A percentile compares a stretch with the other conserved stretches of the same genome.
Conservation (phyloP, 2,113 vertebrate species). For the Mirza zaza region DNA sequence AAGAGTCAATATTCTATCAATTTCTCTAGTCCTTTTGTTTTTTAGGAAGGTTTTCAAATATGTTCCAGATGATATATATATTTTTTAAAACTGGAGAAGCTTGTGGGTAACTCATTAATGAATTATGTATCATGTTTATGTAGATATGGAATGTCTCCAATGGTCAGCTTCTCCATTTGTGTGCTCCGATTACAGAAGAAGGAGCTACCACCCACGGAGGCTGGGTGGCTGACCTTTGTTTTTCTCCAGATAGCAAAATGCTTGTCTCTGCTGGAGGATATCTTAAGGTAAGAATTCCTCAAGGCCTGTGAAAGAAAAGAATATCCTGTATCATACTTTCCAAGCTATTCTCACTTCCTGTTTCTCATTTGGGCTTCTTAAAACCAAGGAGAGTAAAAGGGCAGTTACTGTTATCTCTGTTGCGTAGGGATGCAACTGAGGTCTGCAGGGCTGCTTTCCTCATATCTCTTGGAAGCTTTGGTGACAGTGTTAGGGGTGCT, state of each 20-base stretch:
- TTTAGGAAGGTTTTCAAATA: constrained; percentile 18
- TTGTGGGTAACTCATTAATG: neutral
- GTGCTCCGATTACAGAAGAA: constrained; percentile 86
- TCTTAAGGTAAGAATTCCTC: constrained; percentile 89
- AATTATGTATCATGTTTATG: neutral
- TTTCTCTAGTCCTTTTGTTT: neutral
- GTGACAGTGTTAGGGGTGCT: neutral
- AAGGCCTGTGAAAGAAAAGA: neutral
- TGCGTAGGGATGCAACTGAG: neutral
- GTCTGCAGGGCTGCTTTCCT: neutral
- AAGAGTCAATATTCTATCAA: neutral
- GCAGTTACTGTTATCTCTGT: neutral
- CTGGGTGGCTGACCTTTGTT: constrained; percentile 95
- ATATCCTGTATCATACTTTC: neutral
- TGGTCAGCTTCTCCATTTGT: constrained; percentile 89
- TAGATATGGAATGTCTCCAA: constrained; percentile 91
- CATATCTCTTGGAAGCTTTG: neutral
- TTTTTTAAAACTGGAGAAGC: neutral
- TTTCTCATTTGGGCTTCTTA: neutral
- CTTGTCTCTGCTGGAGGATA: constrained; percentile 94
- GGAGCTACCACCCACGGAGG: constrained; percentile 91
- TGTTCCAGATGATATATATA: neutral
- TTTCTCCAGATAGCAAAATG: constrained; percentile 90
- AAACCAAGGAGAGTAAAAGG: neutral
- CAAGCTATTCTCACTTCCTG: neutral